A percentile compares a stretch with the other conserved stretches of the same genome.
Evolutionary conservation across 2,113 vertebrate species (phyloP).

Genomic region (Ameiurus melas): DNA sequence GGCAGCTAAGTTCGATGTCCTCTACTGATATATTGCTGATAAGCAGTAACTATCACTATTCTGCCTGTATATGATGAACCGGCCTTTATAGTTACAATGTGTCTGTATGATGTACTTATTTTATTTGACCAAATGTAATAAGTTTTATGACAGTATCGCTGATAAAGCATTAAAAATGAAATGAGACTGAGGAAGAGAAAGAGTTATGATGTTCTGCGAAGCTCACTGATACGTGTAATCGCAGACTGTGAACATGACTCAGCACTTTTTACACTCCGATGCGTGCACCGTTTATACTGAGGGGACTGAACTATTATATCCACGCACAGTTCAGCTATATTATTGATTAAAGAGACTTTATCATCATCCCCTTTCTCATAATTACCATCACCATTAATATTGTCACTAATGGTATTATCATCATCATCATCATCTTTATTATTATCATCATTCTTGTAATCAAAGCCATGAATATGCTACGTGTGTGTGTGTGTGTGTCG

Average conservation of each 20-base stretch:
- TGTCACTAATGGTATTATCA: neutral
- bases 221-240: neutral
- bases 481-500: neutral
- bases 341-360: neutral
- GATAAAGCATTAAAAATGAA: neutral
- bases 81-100: neutral
- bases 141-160: neutral
- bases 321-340: neutral
- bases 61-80: neutral
- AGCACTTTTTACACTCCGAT: constrained; percentile 1
- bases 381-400: constrained; percentile 4
- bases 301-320: neutral
- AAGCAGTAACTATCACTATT: neutral
- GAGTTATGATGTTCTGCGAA: neutral
- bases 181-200: neutral
- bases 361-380: neutral
- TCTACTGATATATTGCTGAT: neutral
- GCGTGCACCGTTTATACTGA: neutral
- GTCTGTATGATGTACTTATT: neutral
- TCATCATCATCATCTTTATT: neutral
- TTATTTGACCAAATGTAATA: neutral
- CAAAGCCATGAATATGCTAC: neutral
- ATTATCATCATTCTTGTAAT: neutral
- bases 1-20: neutral
- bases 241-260: neutral